These are phyloP conservation scores for Trichosurus vulpecula DNA, from an alignment of 2,797 vertebrate genomes.

Conservation along the genomic window DNA sequence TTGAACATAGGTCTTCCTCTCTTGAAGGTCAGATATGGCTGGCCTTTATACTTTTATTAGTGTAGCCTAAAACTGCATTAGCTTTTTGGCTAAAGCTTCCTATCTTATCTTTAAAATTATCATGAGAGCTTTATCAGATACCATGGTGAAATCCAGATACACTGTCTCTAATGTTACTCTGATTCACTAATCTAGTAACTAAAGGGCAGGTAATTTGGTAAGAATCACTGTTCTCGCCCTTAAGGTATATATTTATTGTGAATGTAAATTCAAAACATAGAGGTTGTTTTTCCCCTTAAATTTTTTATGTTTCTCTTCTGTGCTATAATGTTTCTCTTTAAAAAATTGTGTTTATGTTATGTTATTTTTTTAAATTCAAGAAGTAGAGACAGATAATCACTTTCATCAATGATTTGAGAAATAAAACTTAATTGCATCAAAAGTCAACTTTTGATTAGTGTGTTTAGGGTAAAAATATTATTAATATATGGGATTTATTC, in stretches of 20 bases:
- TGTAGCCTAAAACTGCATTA: background rate
- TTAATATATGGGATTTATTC: background rate
- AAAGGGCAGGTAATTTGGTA: background rate
- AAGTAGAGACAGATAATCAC: background rate
- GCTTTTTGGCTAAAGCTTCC: background rate
- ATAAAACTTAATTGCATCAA: background rate
- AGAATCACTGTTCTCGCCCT: background rate
- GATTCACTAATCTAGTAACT: background rate
- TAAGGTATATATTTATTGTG: background rate
- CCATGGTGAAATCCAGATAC: background rate
- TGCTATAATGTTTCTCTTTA: background rate
- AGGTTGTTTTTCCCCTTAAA: background rate
- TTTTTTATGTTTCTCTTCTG: background rate
- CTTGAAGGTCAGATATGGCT: background rate
- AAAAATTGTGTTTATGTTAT: background rate
- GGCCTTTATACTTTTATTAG: background rate
- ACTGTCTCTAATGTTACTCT: background rate
- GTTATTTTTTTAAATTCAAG: conserved; percentile 30
- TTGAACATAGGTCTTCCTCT: background rate
- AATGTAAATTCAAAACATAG: background rate
- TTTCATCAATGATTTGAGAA: background rate
- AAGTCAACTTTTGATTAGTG: background rate
- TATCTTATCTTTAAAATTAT: background rate
- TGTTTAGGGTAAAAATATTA: background rate
- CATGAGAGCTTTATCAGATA: background rate